Percentiles rank a stretch among this genome's conserved stretches.
Conservation (phyloP, 1,140 invertebrate genomes). For the Panagrolaimus sp. region DNA sequence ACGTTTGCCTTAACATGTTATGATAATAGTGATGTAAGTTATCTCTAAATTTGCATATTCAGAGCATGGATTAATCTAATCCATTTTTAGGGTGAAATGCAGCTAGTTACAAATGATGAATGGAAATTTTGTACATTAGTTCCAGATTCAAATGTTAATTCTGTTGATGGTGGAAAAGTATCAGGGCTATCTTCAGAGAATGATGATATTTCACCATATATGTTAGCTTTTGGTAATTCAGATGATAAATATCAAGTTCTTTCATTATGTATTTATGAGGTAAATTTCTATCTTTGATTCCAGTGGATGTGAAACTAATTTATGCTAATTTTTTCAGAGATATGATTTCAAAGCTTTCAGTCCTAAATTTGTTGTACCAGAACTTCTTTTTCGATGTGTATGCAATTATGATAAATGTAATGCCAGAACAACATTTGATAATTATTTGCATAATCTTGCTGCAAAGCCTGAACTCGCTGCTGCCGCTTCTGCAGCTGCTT, state of each 20-base stretch:
- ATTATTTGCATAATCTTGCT: slow-evolving; percentile 1
- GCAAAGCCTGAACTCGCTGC: not conserved
- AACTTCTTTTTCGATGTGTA: slow-evolving; percentile 12
- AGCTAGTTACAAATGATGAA: not conserved
- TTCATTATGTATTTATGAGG: slow-evolving; percentile 7
- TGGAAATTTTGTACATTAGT: slow-evolving; percentile 1
- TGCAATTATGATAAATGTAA: slow-evolving; percentile 17
- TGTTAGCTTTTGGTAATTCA: not conserved
- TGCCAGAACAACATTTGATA: not conserved
- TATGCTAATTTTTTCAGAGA: not conserved
- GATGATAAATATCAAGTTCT: slow-evolving; percentile 12
- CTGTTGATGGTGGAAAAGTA: not conserved
- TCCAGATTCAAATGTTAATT: not conserved
- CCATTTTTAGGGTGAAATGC: slow-evolving; percentile 9
- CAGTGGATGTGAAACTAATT: not conserved
- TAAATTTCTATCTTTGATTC: not conserved
- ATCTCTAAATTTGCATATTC: not conserved
- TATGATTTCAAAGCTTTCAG: not conserved
- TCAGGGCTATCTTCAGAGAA: not conserved
- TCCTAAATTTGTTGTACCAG: not conserved
- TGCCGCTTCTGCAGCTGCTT: too few species aligned
- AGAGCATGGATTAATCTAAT: not conserved
- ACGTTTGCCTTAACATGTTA: not conserved
- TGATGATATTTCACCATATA: not conserved
- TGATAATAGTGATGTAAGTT: slow-evolving; percentile 10